A percentile compares a stretch with the other conserved stretches of the same genome.
Conservation (phyloP, 1,140 invertebrate genomes). For the Hesperophylax magnus region DNA sequence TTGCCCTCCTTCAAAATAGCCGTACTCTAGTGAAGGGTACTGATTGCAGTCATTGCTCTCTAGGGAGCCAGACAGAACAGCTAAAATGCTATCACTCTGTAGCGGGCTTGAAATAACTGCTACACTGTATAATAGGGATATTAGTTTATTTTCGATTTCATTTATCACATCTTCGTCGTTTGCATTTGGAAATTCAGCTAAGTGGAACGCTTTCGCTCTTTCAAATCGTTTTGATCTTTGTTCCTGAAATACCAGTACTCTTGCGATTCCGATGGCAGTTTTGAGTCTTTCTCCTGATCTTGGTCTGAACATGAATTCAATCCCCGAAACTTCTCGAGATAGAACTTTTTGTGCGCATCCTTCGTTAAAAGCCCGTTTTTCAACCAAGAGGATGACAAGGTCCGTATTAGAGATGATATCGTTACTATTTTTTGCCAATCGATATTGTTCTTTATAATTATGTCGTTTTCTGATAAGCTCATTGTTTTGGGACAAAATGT, state of each 20-base stretch:
- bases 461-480: background rate
- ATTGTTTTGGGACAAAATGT: background rate
- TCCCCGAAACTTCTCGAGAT: background rate
- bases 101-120: no score
- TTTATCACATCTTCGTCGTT: no score
- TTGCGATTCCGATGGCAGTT: background rate
- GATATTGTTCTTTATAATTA: background rate
- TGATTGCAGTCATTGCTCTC: no score
- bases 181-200: no score
- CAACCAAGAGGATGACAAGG: background rate
- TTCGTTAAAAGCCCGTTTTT: slow-evolving; percentile 31
- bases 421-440: background rate
- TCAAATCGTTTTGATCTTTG: background rate
- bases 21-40: no score
- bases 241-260: slow-evolving; percentile 23
- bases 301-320: background rate
- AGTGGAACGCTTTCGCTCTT: no score
- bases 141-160: no score
- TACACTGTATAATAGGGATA: no score
- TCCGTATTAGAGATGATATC: background rate
- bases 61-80: no score
- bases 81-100: no score
- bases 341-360: slow-evolving; percentile 10
- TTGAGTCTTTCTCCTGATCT: background rate
- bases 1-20: no score